phyloP scores from a whole-genome alignment of 2,113 vertebrate genomes.

The Isichthys henryi region DNA sequence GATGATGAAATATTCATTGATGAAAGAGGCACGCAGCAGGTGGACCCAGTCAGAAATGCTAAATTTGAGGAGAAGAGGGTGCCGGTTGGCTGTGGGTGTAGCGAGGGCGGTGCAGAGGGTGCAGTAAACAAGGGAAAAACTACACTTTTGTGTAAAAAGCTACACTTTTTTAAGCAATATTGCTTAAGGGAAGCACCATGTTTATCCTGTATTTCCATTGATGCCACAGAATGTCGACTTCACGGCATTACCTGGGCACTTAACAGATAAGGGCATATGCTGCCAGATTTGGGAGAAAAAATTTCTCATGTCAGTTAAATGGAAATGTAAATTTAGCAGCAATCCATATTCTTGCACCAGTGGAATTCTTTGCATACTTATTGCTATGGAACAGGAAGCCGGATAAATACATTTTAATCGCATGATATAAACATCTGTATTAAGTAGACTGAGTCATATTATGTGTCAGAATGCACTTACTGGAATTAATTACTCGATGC shows the following conservation, averaged over 20 bases:
- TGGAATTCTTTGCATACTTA: background rate
- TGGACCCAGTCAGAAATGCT: background rate
- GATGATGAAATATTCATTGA: slow-evolving; percentile 9
- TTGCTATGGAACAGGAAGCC: background rate
- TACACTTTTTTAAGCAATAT: background rate
- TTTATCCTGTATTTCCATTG: background rate
- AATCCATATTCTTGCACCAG: background rate
- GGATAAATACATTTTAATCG: slow-evolving; percentile 12
- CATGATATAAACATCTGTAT: slow-evolving; percentile 19
- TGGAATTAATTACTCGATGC: slow-evolving; percentile 24
- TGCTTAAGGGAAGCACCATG: background rate
- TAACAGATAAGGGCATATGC: background rate
- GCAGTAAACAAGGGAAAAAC: background rate
- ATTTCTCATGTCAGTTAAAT: background rate
- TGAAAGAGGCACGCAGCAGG: background rate
- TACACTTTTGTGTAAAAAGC: too few relatives aligned
- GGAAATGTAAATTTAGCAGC: background rate
- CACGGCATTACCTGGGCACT: background rate
- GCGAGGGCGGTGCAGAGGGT: background rate
- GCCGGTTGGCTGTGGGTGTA: background rate
- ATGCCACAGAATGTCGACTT: background rate
- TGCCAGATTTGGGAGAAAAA: background rate
- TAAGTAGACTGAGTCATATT: slow-evolving; percentile 19
- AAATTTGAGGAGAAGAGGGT: background rate
- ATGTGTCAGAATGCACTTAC: slow-evolving; percentile 20